Evolutionary conservation across 92 coral and sea anemone species (phyloP), one percentile per base, ranked within the genome.

Genomic region (Muricea muricata): DNA sequence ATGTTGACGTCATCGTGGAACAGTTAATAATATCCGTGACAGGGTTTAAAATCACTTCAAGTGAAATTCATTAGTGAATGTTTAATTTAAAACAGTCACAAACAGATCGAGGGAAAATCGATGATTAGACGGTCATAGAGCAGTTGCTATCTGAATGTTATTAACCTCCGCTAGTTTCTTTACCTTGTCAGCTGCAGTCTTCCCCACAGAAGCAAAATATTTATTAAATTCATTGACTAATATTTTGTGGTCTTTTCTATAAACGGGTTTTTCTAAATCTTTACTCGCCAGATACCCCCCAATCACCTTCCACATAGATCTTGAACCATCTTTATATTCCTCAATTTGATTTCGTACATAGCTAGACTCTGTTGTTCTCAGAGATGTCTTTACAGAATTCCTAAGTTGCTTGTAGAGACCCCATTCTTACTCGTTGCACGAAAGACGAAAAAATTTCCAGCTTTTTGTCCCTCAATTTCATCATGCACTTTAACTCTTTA

Each of bases 301-400:
- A 45, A 45, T 45, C 50, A 45, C 50, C 50, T 87, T 87, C 71
- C 78, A 41, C 35, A 86, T 86, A 45, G 50, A 77, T 58, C 71
- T 78, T 79, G 57, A 82, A 55, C 42, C 61, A 33, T 63, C 74
- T 55, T 75, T 80, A 28, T 31, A 15, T 41, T 46, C 69, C 54
- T 87, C 32, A 60, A 75, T 75, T 32, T 70, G 56, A 46, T 84
- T 65, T 28, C 78, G 78, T 71, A 83, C 74, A 40, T 41, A 67
- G 69, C 84, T 45, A 33, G 84, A 83, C 82, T 88, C 88, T 3
- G 63, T 85, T 34, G 76, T 85, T 71, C 80, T 70, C 50, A 89
- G 50, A 33, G 32, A 72, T 47, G 75, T 84, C 86, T 89, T 84
- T 13, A 83, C 81, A 41, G 76, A 75, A 32, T 61, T 30, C 30